Evolutionary conservation across 1,140 invertebrate genomes (phyloP).

Genomic region (Scaptomyza hsui): DNA sequence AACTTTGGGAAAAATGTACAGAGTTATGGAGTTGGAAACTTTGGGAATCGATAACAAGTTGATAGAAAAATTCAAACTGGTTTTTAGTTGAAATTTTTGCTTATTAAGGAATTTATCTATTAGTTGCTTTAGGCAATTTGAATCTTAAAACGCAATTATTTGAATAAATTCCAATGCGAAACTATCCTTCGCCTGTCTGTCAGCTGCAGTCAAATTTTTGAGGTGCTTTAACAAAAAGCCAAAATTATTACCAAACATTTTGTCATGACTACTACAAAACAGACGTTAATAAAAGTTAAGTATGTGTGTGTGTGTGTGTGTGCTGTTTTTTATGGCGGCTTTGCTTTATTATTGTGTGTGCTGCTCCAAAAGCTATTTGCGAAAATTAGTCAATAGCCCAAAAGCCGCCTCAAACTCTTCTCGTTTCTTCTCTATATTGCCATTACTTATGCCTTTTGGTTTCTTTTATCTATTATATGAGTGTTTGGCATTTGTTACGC

Average conservation of each 20-base stretch:
- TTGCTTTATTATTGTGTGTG: slow-evolving; percentile 44
- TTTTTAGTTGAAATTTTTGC: no score
- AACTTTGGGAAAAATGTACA: slow-evolving; percentile 7
- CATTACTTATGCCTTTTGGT: slow-evolving; percentile 53
- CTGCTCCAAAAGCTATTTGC: slow-evolving; percentile 74
- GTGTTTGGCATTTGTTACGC: slow-evolving; percentile 50
- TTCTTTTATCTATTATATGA: slow-evolving; percentile 4
- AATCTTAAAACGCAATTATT: slow-evolving; percentile 4
- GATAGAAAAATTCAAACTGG: neutral
- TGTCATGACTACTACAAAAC: slow-evolving; percentile 40
- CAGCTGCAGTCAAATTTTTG: slow-evolving; percentile 36
- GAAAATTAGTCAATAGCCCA: slow-evolving; percentile 74
- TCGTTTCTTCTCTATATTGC: slow-evolving; percentile 51
- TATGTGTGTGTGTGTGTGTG: slow-evolving; percentile 19
- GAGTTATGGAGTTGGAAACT: neutral
- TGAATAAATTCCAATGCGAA: slow-evolving; percentile 20
- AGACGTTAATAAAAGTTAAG: slow-evolving; percentile 22
- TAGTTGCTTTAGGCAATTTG: slow-evolving; percentile 13
- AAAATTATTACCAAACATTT: slow-evolving; percentile 76
- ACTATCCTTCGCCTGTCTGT: slow-evolving; percentile 23
- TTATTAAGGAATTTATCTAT: no score
- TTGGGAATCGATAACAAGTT: neutral
- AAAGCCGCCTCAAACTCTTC: slow-evolving; percentile 8
- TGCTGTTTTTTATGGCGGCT: slow-evolving; percentile 56
- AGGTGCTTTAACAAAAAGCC: slow-evolving; percentile 44